phyloP scores from a whole-genome alignment of 2,797 vertebrate species.

The Hydrocynus forskahlii region DNA sequence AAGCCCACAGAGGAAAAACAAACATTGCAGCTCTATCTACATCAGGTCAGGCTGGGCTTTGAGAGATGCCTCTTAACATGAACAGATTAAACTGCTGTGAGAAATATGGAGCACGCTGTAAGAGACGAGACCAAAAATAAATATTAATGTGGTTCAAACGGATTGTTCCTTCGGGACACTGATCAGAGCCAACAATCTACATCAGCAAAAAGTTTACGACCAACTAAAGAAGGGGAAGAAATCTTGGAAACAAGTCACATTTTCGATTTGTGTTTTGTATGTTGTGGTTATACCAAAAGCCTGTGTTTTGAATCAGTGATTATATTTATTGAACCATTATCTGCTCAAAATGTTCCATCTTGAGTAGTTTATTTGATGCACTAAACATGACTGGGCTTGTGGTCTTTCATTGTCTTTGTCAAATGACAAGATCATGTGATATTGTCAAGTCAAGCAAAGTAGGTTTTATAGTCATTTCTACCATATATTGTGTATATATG shows the following conservation, averaged over 20 bases:
- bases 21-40: background rate
- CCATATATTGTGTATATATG: no score
- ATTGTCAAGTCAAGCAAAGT: no score
- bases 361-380: no score
- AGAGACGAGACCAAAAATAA: background rate
- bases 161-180: background rate
- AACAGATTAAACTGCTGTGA: background rate
- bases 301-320: background rate
- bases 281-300: no score
- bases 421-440: no score
- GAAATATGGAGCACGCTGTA: background rate
- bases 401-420: no score
- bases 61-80: background rate
- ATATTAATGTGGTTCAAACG: background rate
- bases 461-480: no score
- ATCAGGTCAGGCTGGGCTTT: background rate
- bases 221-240: background rate
- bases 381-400: no score
- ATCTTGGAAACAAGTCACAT: background rate
- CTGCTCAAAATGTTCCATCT: background rate
- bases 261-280: background rate
- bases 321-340: background rate
- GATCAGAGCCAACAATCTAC: background rate
- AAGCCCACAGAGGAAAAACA: slow-evolving; percentile 29
- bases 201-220: background rate